Base-by-base conservation (phyloP, 2,113 vertebrate genomes). In the Neotragus moschatus region DNA sequence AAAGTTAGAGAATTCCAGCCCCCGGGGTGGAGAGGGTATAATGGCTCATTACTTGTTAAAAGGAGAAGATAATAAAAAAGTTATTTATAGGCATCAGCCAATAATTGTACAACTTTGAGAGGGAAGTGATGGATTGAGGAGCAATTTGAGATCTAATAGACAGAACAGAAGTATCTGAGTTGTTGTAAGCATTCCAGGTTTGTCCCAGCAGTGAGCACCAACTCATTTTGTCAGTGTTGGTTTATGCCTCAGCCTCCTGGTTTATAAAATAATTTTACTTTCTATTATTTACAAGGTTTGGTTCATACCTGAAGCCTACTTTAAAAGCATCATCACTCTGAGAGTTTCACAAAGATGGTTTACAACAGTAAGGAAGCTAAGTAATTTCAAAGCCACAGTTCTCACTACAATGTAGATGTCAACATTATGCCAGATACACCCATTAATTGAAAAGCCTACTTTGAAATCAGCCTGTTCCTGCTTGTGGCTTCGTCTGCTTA, bases 1-100 rank as follows among this genome's bases (percentile, higher is more conserved):
- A 80, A 79, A 97, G 92, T 96, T 91, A 93, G 75, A 96, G 96
- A 88, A 88, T 97, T 98, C 25, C 0, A 61, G 12, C 82, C 93
- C 1, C 14, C 33, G 43, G 70, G 23, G 19, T 49, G n/a, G 96
- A 56, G 73, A 98, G 79, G 47, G 96, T 93, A 82, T 92, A 97
- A 97, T 60, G 26, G 82, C 87, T 98, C 98, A 95, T 97, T 97
- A 96, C 84, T 96, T 97, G 90, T 28, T 95, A 97, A 91, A 97
- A 98, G 92, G 87, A 98, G 98, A 95, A 98, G 98, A 98, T 98
- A 96, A 98, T 90, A 91, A 97, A 86, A 93, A 97, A 98, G 85
- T 97, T 97, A 96, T 97, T 96, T 96, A 96, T 88, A 96, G 51
- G 56, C 87, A 80, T 96, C 93, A 97, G 63, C 61, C 86, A 97